Evolutionary conservation across 2,888 invertebrate genomes (phyloP), one percentile per base, ranked within the genome.

Genomic region (Pterobdella sp.): DNA sequence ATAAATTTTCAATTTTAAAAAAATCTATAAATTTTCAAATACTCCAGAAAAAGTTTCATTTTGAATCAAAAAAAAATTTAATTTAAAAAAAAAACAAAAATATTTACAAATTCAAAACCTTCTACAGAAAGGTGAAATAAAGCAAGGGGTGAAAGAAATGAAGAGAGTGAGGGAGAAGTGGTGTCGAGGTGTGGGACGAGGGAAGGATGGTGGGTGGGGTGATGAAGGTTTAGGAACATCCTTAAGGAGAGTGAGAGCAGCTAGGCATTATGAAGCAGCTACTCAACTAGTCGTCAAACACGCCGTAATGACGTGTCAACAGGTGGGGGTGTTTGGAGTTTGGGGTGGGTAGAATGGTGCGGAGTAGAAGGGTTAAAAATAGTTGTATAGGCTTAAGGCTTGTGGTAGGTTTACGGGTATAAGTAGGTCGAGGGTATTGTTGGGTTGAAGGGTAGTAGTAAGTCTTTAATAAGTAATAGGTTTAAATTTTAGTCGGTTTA

Each of bases 201-300:
- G 60, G 18, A 73, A 82, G 82, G 75, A 77, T 56, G 79, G 78
- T 7, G 77, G 77, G 52, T 81, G 80, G 73, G 75, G 83, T 36
- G 74, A 78, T 0, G 79, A 82, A n/a, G 86, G 86, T 86, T 74
- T 85, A 70, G 77, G 78, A 34, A 77, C 83, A 35, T 82, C 85
- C 3, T 82, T 82, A 73, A 79, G 80, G 35, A 76, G 86, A 74
- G 82, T 86, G n/a, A 77, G 86, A 73, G 86, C 86, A 29, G 85
- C 86, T 1, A 78, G 86, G 42, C 87, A 87, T 79, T 85, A 86
- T 76, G 86, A 87, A 77, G 85, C 86, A 1, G 86, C 86, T 1
- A 84, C 84, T 3, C 84, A 85, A 74, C 84, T 85, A 42, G 80
- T 86, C 66, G 85, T 86, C 64, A 78, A 84, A 72, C 81, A 83